These are phyloP conservation scores for Pandemis heparana DNA, from an alignment of 2,888 invertebrate species.

Conservation along the genomic window DNA sequence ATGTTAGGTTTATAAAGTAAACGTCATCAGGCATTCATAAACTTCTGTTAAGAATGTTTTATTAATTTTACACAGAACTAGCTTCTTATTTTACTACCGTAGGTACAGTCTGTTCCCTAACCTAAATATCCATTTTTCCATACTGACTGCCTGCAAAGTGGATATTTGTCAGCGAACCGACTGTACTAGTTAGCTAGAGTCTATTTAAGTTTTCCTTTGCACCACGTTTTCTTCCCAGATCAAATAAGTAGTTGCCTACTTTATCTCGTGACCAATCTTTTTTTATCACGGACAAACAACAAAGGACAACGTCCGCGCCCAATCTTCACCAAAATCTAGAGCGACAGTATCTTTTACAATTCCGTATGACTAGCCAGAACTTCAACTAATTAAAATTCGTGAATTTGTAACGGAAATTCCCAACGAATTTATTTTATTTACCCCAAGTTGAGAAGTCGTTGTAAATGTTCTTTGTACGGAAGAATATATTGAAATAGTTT, in stretches of 20 bases:
- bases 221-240: neutral
- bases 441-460: constrained; percentile 53
- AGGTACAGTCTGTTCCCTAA: neutral
- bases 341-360: constrained; percentile 18
- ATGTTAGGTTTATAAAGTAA: constrained; percentile 10
- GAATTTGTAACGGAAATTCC: constrained; percentile 68
- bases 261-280: constrained; percentile 26
- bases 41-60: neutral
- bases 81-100: neutral
- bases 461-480: constrained; percentile 58
- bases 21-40: neutral
- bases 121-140: too few species aligned
- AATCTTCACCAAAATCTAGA: constrained; percentile 11
- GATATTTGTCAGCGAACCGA: too few species aligned
- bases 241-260: constrained; percentile 12
- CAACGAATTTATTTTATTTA: constrained; percentile 49
- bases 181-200: neutral
- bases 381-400: constrained; percentile 37
- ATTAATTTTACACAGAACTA: neutral
- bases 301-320: constrained; percentile 3
- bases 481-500: constrained; percentile 73
- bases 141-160: too few species aligned
- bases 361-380: constrained; percentile 19
- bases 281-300: constrained; percentile 10
- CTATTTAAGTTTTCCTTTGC: neutral